A percentile compares a stretch with the other conserved stretches of the same genome.
Conservation (phyloP, 1,140 invertebrate genomes). For the Vanessa atalanta region DNA sequence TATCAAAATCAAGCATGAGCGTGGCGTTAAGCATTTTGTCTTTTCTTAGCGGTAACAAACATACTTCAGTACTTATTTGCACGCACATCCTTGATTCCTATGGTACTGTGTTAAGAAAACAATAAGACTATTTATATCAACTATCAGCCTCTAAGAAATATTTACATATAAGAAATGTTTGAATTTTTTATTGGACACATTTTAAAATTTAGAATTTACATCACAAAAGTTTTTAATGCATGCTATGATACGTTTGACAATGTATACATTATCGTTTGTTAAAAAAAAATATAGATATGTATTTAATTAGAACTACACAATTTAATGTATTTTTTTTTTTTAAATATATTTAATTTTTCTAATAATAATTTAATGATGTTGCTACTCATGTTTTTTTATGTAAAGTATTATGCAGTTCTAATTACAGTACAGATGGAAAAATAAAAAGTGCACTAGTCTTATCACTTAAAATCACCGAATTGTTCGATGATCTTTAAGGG, state of each 20-base stretch:
- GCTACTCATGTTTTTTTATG: not conserved
- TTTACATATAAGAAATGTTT: not conserved
- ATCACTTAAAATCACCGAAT: too few relatives aligned
- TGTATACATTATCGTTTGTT: too few relatives aligned
- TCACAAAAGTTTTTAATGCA: too few relatives aligned
- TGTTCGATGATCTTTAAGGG: too few relatives aligned
- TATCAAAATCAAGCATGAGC: conserved; percentile 25
- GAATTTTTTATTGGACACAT: not conserved
- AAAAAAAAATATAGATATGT: too few relatives aligned
- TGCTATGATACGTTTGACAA: too few relatives aligned
- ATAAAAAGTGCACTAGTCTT: too few relatives aligned
- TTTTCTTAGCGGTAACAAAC: not conserved
- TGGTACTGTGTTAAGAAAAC: conserved; percentile 1
- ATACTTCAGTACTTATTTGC: not conserved
- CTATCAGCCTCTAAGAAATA: not conserved
- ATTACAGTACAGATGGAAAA: not conserved
- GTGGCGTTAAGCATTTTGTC: not conserved
- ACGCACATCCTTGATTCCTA: conserved; percentile 6
- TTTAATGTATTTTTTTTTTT: too few relatives aligned
- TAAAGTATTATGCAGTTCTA: not conserved
- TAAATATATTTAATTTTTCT: too few relatives aligned
- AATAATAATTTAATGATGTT: too few relatives aligned
- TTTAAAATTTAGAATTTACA: not conserved
- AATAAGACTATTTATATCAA: not conserved
- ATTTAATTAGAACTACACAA: too few relatives aligned